Evolutionary conservation across 2,888 invertebrate species (phyloP), one percentile per base, ranked within the genome.

Genomic region (Lochmaea crataegi): DNA sequence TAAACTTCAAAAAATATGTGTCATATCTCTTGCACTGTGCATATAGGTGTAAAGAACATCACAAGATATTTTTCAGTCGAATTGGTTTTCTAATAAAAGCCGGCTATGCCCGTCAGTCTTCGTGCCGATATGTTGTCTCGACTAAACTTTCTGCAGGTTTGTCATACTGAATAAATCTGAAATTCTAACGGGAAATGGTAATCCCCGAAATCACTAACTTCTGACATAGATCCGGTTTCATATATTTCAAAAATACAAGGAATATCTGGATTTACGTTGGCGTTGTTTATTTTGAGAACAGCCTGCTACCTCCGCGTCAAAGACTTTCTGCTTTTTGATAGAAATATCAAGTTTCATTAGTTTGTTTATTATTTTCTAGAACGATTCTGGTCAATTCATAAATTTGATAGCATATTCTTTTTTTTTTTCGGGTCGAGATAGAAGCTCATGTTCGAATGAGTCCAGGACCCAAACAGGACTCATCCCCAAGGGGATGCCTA

Each of bases 131-230:
- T 42, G 45, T 63, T 63, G 41, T 63, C 63, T 41, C 45, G 12
- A 53, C 45, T 45, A 65, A 65, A 65, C 11, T 53, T 65, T 56
- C 65, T 26, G 10, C 38, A 51, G 53, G 65, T 65, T 65, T 65
- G 51, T 65, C 65, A 53, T 60, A 60, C 18, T 18, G 63, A 42
- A 63, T 45, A 41, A 63, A 63, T 65, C 38, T 65, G 53, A 65
- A 65, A 65, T 65, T 56, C 65, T 65, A 65, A 65, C 51, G 18
- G 51, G 53, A 53, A 65, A 65, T 65, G 53, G 51, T 65, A 65
- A 65, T 65, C 65, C 16, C n/a, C 38, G 26, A 56, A 51, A 65
- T 38, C 65, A 41, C 65, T 53, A 38, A 38, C 7, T 38, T 53
- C 51, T 53, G 53, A 65, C 38, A 38, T 53, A 16, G 9, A 65